A percentile compares a stretch with the other conserved stretches of the same genome.
These are phyloP conservation scores for Dermatemys mawii DNA, from an alignment of 2,113 vertebrate species.

Conservation along the genomic window DNA sequence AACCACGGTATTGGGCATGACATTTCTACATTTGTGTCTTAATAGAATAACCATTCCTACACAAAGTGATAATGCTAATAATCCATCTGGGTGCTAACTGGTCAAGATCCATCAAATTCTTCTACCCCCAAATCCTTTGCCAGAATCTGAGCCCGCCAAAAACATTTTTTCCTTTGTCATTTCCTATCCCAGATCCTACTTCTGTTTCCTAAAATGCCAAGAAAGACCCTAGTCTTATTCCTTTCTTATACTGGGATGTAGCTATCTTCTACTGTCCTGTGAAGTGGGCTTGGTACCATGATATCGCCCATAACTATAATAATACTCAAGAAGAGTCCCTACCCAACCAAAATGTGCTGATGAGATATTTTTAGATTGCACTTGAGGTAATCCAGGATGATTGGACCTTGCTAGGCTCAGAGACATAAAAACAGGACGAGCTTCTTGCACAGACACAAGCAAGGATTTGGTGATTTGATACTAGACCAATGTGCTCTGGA, in stretches of 20 bases:
- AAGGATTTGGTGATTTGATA: background rate
- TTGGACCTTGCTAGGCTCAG: background rate
- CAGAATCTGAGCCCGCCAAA: rapidly evolving
- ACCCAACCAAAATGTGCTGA: background rate
- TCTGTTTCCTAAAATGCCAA: rapidly evolving
- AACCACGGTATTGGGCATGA: background rate
- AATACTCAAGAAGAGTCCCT: background rate
- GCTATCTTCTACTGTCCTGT: background rate
- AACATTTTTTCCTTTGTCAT: rapidly evolving
- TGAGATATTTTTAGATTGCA: background rate
- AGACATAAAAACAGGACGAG: background rate
- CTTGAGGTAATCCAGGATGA: background rate
- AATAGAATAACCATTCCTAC: background rate
- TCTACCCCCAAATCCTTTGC: background rate
- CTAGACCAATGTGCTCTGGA: background rate
- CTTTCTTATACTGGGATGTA: rapidly evolving
- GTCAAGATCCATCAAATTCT: background rate
- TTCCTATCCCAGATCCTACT: rapidly evolving
- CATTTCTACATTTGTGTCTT: background rate
- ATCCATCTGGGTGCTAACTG: rapidly evolving
- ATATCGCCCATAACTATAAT: background rate
- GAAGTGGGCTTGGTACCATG: background rate
- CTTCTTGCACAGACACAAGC: background rate
- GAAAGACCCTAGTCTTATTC: rapidly evolving
- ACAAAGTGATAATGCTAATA: rapidly evolving